Evolutionary conservation across 2,797 vertebrate species (phyloP), one percentile per base, ranked within the genome.

Genomic region (Podargus strigoides): DNA sequence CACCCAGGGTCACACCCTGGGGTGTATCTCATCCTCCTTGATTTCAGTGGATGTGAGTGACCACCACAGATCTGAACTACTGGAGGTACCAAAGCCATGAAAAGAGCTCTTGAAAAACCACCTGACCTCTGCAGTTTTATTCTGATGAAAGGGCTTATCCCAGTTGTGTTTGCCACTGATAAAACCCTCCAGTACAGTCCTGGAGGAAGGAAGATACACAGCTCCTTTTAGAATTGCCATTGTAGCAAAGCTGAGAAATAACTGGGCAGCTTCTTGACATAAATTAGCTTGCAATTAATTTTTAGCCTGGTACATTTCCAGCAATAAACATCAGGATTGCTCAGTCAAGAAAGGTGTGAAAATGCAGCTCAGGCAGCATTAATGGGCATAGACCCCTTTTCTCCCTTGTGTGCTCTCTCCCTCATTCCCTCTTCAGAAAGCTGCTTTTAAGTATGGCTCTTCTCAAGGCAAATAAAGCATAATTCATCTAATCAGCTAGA

Each of bases 401-500:
- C 1, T 20, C 24, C 34, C 46, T 85, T 46, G 36, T 53, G 39
- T 8, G 8, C 34, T 62, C 69, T 89, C 68, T 93, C 80, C 44
- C 36, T 93, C 50, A 58, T 87, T 93, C 87, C 79, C 66, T 92
- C 63, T 62, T 81, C 80, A 79, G 47, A 93, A 93, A 94, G 88
- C 91, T 91, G 49, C 60, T 82, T 94, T 85, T 78, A 91, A 92
- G 37, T 64, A 59, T 46, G 60, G 37, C 64, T 87, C 92, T 85
- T 83, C 82, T 94, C 69, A 82, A 70, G 74, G 72, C 87, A 94
- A 96, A 92, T 82, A 95, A 95, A 87, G 24, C 64, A 73, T 94
- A 96, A 92, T 82, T 95, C 75, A 94, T 84, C 47, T 94, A 73
- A 93, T 93, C 74, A 75, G 68, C 22, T 42, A 66, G 63, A 84